Base-by-base conservation (phyloP, 2,113 vertebrate genomes). In the Bostrychus sinensis region DNA sequence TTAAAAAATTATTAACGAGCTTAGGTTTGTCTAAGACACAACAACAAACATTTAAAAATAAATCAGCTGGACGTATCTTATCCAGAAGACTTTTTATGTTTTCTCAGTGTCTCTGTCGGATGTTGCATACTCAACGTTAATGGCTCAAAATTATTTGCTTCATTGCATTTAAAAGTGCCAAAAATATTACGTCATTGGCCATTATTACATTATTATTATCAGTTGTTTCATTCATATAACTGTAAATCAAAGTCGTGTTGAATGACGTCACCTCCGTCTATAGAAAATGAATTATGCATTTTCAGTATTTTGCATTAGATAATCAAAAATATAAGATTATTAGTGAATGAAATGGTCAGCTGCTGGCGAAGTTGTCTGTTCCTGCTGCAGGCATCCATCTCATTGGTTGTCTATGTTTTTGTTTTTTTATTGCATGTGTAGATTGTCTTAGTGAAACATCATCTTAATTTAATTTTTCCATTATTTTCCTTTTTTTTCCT, bases 391-490 rank as follows among this genome's bases (percentile, higher is more conserved):
- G 81, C 76, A 82, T 91, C 83, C 83, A 88, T 90, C 81, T 77
- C 70, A 88, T 85, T 50, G 41, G 38, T 91, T 78, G 78, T 50
- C 26, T 72, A 28, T 55, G 81, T 70, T 81, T 64, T 26, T 70
- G 83, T 77, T 38, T 1, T 16, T 86, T 90, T 75, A 85, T 75
- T 92, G 83, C 88, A 89, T 89, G 90, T 85, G 55, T 92, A 74
- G 72, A 41, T 53, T 25, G 17, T 75, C 67, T 55, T 57, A 3
- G 63, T 72, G 42, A 75, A 92, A 90, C 90, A 92, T 90, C 86
- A 89, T 90, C 85, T 89, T 89, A 73, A 90, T 92, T 94, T 88
- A 30, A 75, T 76, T 90, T 92, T 84, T 79, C 68, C 77, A 77
- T 82, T 28, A 54, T 77, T 82, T 78, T 84, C 76, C 89, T 89